A percentile compares a stretch with the other conserved stretches of the same genome.
Evolutionary conservation across 2,113 vertebrate genomes (phyloP).

Genomic region (Equus przewalskii): DNA sequence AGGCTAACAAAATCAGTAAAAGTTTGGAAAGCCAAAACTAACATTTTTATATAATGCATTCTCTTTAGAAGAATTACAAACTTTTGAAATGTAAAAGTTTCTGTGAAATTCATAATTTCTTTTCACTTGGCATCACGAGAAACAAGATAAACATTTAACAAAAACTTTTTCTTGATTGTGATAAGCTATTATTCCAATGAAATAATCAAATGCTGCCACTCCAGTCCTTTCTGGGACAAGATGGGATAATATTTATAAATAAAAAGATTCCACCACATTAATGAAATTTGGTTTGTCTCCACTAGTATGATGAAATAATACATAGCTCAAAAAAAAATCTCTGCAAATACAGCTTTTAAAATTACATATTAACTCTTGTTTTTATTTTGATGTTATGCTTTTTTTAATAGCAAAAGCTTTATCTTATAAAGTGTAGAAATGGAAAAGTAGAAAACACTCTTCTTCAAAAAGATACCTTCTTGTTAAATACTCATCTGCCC

Average conservation of each 20-base stretch:
- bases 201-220: conserved; percentile 34
- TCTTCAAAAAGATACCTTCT: conserved; percentile 17
- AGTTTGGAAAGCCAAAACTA: conserved; percentile 45
- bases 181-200: conserved; percentile 42
- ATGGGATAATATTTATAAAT: background rate
- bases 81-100: conserved; percentile 45
- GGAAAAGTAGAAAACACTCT: conserved; percentile 15
- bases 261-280: background rate
- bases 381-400: background rate
- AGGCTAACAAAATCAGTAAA: conserved; percentile 30
- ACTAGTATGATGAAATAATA: background rate
- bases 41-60: conserved; percentile 28
- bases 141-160: conserved; percentile 42
- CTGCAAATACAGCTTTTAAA: background rate
- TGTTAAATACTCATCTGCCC: conserved; percentile 13
- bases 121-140: conserved; percentile 11
- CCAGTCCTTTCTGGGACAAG: background rate
- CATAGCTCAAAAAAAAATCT: background rate
- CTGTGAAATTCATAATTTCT: conserved; percentile 27
- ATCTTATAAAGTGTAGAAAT: conserved; percentile 34
- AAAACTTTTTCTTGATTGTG: conserved; percentile 13
- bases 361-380: conserved; percentile 28
- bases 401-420: conserved; percentile 37
- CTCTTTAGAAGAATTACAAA: conserved; percentile 36
- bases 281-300: conserved; percentile 54